Evolutionary conservation across 1,140 invertebrate genomes (phyloP).

Genomic region (Centruroides sculpturatus): DNA sequence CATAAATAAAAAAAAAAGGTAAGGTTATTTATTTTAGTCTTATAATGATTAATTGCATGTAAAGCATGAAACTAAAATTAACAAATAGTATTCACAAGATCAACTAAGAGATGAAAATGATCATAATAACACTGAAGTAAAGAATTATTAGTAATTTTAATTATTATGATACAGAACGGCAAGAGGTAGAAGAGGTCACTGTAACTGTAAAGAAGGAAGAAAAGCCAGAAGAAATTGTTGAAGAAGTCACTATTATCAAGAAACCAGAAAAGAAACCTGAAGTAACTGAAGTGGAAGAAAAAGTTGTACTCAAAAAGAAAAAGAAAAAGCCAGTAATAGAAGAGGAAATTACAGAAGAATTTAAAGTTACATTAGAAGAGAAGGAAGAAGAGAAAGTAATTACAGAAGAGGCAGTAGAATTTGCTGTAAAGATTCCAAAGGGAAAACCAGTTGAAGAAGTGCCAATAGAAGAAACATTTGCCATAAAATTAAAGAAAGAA

Average conservation of each 20-base stretch:
- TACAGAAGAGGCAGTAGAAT: conserved; percentile 30
- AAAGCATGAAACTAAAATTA: no score
- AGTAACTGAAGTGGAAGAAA: conserved; percentile 23
- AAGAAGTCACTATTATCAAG: conserved; percentile 27
- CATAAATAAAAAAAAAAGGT: no score
- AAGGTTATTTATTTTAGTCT: no score
- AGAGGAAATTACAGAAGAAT: conserved; percentile 1
- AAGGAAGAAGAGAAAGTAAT: conserved; percentile 10
- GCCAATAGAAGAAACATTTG: conserved; percentile 2
- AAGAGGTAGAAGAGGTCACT: conserved; percentile 33
- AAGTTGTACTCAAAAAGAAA: conserved; percentile 11
- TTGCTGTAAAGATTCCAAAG: conserved; percentile 29
- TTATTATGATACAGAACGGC: no score
- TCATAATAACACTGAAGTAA: no score
- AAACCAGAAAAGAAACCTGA: conserved; percentile 7
- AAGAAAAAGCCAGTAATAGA: conserved; percentile 13
- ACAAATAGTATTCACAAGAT: no score
- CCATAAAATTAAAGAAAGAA: conserved; percentile 6
- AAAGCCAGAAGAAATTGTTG: conserved; percentile 19
- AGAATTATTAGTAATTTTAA: no score
- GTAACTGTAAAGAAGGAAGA: conserved; percentile 24
- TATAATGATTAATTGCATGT: no score
- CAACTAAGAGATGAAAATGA: no score
- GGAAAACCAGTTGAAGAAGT: conserved; percentile 9
- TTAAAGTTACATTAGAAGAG: neutral